These are phyloP conservation scores for Tanaodytes sp. DNA, from an alignment of 2,888 invertebrate genomes.

Conservation along the genomic window DNA sequence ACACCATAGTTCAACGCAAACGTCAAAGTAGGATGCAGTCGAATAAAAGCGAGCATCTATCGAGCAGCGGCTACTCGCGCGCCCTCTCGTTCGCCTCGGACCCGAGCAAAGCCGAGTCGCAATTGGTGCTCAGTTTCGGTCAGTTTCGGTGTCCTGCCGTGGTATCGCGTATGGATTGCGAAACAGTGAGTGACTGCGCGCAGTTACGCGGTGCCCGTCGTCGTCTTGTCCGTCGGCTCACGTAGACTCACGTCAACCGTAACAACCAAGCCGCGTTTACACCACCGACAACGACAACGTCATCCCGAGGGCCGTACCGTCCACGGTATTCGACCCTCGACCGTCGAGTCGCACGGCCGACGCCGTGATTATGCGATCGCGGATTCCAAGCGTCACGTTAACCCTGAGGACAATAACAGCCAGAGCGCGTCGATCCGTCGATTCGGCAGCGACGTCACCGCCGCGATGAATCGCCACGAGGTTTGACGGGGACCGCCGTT, in stretches of 20 bases:
- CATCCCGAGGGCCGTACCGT: no score
- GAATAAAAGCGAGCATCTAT: no score
- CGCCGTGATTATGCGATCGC: slow-evolving; percentile 23
- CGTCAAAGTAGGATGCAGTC: no score
- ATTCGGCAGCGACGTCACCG: slow-evolving; percentile 1
- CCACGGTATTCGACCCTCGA: no score
- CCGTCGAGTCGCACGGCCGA: not conserved
- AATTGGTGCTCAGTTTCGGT: slow-evolving; percentile 22
- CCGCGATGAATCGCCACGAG: slow-evolving; percentile 6
- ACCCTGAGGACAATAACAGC: slow-evolving; percentile 2
- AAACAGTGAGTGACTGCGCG: slow-evolving; percentile 12
- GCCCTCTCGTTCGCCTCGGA: slow-evolving; percentile 2
- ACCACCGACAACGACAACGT: no score
- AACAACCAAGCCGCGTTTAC: no score
- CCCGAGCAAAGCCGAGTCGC: slow-evolving; percentile 6
- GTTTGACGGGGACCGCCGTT: slow-evolving; percentile 11
- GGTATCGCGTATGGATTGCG: slow-evolving; percentile 21
- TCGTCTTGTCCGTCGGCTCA: slow-evolving; percentile 4
- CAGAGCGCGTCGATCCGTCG: slow-evolving; percentile 16
- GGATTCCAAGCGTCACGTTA: slow-evolving; percentile 6
- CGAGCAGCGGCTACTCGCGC: no score
- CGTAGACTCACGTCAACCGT: not conserved
- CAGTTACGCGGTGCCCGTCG: slow-evolving; percentile 21
- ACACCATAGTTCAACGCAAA: no score
- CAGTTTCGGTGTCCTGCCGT: slow-evolving; percentile 8